phyloP scores from a whole-genome alignment of 2,888 invertebrate species.

The Smittia sp. region DNA sequence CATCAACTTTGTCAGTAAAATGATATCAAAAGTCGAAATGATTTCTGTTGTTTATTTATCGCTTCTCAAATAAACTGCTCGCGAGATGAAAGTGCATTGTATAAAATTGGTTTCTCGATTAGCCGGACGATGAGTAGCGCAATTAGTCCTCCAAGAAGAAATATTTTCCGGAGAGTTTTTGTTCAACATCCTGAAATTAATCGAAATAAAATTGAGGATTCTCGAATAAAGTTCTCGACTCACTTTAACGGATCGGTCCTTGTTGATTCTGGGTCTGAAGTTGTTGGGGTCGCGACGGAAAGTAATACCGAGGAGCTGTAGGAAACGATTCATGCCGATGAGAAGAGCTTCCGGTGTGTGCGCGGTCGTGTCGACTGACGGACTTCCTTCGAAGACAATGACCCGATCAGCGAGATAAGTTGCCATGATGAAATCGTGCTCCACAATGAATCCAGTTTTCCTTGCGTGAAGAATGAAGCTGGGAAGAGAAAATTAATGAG shows the following conservation, averaged over 20 bases:
- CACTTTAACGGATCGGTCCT: conserved; percentile 91
- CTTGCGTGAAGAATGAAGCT: conserved; percentile 97
- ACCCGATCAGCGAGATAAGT: conserved; percentile 98
- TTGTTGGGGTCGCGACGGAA: conserved; percentile 99
- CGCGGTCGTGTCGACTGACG: conserved; percentile 85
- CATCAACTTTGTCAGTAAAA: neutral
- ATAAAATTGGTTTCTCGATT: neutral
- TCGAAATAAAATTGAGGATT: conserved; percentile 22
- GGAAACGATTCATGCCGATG: conserved; percentile 97
- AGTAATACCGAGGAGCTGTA: conserved; percentile 92
- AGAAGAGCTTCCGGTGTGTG: conserved; percentile 89
- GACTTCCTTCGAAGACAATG: conserved; percentile 95
- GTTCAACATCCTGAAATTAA: conserved; percentile 80
- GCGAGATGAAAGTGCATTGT: neutral
- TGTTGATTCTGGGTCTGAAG: conserved; percentile 97
- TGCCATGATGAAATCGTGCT: conserved; percentile 99
- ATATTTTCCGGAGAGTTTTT: conserved; percentile 95
- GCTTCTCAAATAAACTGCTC: neutral
- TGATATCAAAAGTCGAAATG: neutral
- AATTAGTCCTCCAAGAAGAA: conserved; percentile 91
- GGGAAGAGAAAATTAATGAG: conserved; percentile 42
- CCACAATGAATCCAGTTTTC: conserved; percentile 98
- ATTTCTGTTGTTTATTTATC: too few relatives aligned
- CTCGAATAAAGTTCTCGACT: conserved; percentile 35
- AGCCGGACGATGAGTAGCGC: neutral